Evolutionary conservation across 1,140 invertebrate genomes (phyloP).

Genomic region (Pachypsylla venusta): DNA sequence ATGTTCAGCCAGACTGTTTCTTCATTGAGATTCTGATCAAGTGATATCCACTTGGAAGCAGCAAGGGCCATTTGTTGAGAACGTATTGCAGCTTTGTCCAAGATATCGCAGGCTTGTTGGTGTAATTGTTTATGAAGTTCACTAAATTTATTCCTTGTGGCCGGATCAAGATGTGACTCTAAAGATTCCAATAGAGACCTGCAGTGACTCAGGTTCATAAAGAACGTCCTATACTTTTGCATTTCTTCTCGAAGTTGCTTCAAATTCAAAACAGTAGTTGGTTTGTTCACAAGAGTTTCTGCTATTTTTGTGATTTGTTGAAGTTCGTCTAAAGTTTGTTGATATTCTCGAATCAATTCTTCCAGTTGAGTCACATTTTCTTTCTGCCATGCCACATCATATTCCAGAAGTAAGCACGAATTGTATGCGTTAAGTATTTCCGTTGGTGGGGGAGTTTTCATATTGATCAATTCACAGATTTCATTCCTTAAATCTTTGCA

Average conservation of each 20-base stretch:
- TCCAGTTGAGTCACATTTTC: neutral
- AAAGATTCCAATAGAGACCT: conserved; percentile 65
- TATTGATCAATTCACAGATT: neutral
- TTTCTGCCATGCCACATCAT: neutral
- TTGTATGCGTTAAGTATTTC: conserved; percentile 5
- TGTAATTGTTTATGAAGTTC: conserved; percentile 60
- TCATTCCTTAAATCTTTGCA: neutral
- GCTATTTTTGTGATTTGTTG: neutral
- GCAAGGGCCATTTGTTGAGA: conserved; percentile 67
- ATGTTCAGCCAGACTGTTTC: conserved; percentile 65
- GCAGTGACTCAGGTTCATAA: conserved; percentile 71
- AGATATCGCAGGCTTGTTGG: conserved; percentile 48
- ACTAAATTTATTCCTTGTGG: conserved; percentile 54
- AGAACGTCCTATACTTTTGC: conserved; percentile 75
- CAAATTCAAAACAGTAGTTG: neutral
- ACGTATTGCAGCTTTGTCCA: conserved; percentile 59
- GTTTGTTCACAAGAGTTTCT: conserved; percentile 9
- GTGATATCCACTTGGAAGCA: conserved; percentile 60
- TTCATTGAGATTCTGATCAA: conserved; percentile 65
- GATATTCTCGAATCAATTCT: neutral
- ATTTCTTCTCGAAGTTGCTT: conserved; percentile 46
- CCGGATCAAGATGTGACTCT: conserved; percentile 62
- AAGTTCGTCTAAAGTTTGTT: neutral
- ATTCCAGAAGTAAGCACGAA: neutral
- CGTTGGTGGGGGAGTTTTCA: neutral